phyloP scores from a whole-genome alignment of 1,140 invertebrate species.

The Coelopa frigida region DNA sequence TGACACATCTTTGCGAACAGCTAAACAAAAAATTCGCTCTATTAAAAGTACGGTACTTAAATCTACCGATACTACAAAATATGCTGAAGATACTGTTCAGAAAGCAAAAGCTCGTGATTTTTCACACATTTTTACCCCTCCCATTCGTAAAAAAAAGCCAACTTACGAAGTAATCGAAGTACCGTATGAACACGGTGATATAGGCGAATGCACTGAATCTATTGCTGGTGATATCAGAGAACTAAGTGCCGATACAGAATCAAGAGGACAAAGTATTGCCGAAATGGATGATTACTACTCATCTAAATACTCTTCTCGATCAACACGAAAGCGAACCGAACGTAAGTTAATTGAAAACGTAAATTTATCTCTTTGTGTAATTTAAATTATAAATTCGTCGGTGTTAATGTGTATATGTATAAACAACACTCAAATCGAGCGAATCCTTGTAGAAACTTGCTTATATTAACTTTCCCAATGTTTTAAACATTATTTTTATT shows the following conservation, averaged over 20 bases:
- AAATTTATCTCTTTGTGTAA: neutral
- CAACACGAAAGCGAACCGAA: conserved; percentile 32
- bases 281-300: conserved; percentile 42
- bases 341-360: conserved; percentile 29
- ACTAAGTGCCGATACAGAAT: conserved; percentile 32
- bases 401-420: too few relatives aligned
- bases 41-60: conserved; percentile 41
- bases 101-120: conserved; percentile 43
- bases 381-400: too few relatives aligned
- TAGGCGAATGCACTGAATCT: conserved; percentile 36
- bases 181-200: neutral
- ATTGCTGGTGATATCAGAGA: conserved; percentile 41
- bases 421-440: too few relatives aligned
- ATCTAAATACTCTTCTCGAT: conserved; percentile 27
- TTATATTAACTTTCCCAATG: too few relatives aligned
- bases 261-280: conserved; percentile 32
- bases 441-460: too few relatives aligned
- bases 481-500: too few relatives aligned
- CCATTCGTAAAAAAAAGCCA: conserved; percentile 33
- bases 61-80: conserved; percentile 40
- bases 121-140: conserved; percentile 40
- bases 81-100: conserved; percentile 42
- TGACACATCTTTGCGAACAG: conserved; percentile 39
- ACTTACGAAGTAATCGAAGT: conserved; percentile 41
- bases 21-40: conserved; percentile 41